phyloP scores from a whole-genome alignment of 2,113 vertebrate genomes.

The Ramphastos sulfuratus region DNA sequence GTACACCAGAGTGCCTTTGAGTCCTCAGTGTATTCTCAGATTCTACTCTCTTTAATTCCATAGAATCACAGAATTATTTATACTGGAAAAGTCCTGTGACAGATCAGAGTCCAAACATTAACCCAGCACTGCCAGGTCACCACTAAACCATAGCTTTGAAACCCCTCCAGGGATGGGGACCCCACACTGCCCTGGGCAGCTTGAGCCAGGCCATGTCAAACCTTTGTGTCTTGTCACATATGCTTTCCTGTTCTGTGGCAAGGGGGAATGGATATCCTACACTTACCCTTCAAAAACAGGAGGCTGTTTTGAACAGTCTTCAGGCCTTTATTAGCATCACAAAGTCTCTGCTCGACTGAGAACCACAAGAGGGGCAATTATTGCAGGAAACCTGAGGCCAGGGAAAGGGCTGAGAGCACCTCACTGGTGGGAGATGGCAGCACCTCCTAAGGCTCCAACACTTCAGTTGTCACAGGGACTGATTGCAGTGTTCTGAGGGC shows the following conservation, averaged over 20 bases:
- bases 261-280: not conserved
- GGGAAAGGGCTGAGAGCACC: not conserved
- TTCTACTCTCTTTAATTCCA: not conserved
- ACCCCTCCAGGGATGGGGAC: no score
- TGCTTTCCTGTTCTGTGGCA: not conserved
- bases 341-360: not conserved
- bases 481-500: not conserved
- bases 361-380: not conserved
- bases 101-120: no score
- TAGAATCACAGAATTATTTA: no score
- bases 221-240: not conserved
- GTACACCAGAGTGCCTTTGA: not conserved
- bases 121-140: no score
- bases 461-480: not conserved
- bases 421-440: not conserved
- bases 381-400: not conserved
- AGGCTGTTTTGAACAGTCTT: not conserved
- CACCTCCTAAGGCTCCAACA: not conserved
- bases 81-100: no score
- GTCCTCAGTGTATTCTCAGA: not conserved
- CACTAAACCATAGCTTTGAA: no score
- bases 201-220: no score
- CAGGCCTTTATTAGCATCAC: not conserved
- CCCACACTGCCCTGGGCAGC: no score
- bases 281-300: accelerated